Conservation (phyloP, 2,797 vertebrate genomes). For the Neomorphus geoffroyi region DNA sequence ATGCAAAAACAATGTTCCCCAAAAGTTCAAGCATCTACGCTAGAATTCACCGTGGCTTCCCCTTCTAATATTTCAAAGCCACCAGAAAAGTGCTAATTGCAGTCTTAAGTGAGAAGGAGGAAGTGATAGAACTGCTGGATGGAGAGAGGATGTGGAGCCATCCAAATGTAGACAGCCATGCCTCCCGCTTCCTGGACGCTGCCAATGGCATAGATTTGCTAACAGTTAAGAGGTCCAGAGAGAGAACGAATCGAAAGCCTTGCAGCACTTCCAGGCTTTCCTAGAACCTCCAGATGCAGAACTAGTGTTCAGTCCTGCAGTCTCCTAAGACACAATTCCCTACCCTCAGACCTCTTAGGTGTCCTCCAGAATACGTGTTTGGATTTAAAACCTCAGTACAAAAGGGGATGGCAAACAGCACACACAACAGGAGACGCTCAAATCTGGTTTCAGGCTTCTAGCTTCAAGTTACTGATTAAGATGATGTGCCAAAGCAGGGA, state of each 20-base stretch:
- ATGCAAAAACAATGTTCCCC: slow-evolving; percentile 71
- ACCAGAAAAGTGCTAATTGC: slow-evolving; percentile 74
- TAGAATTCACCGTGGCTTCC: slow-evolving; percentile 60
- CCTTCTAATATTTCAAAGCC: slow-evolving; percentile 79
- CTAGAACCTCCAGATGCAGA: neutral
- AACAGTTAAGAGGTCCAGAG: neutral
- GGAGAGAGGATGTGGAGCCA: slow-evolving; percentile 29
- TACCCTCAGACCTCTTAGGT: neutral
- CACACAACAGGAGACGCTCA: neutral
- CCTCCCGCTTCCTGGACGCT: neutral
- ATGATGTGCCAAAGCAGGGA: neutral
- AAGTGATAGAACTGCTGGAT: slow-evolving; percentile 64
- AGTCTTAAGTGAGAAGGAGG: slow-evolving; percentile 67
- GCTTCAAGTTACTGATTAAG: neutral
- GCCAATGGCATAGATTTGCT: neutral
- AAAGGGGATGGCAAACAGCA: fast-evolving
- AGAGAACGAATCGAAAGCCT: neutral
- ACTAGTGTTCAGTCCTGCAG: neutral
- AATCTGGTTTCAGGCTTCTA: neutral
- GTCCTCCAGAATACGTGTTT: neutral
- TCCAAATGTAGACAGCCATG: neutral
- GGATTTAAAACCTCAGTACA: neutral
- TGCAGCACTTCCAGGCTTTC: neutral
- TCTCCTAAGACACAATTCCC: neutral
- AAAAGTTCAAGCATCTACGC: slow-evolving; percentile 77